These are phyloP conservation scores for Plagiodera versicolora DNA, from an alignment of 2,888 invertebrate species.

Conservation along the genomic window DNA sequence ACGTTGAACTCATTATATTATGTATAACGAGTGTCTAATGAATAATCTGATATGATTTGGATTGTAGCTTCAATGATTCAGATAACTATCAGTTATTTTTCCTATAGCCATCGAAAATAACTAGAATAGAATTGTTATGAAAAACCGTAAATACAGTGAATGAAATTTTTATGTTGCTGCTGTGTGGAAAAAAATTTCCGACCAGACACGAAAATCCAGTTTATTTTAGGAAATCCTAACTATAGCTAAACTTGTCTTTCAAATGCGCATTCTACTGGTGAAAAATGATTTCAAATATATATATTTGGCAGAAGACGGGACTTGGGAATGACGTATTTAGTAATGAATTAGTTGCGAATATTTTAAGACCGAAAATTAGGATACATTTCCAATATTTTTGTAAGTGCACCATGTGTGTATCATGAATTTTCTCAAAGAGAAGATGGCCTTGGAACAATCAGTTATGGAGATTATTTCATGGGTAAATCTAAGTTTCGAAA, in stretches of 20 bases:
- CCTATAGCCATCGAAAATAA: no score
- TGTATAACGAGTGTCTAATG: neutral
- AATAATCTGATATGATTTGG: neutral
- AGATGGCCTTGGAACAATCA: no score
- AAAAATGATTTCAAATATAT: neutral
- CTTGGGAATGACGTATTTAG: neutral
- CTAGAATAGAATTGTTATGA: no score
- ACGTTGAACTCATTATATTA: neutral
- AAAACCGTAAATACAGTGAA: no score
- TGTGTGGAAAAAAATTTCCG: no score
- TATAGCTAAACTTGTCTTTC: neutral
- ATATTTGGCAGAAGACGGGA: neutral
- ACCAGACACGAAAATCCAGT: no score
- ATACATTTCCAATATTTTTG: neutral
- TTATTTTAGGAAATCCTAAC: no score
- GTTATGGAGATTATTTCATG: no score
- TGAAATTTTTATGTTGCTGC: no score
- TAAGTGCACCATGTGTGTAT: neutral
- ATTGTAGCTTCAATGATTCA: no score
- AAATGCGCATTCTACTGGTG: neutral
- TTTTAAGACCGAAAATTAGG: neutral
- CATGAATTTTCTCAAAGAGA: neutral
- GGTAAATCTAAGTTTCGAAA: no score
- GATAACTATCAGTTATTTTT: no score
- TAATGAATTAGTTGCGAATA: neutral